Evolutionary conservation across 2,888 invertebrate species (phyloP), one percentile per base, ranked within the genome.

Genomic region (Osmoderma eremita): DNA sequence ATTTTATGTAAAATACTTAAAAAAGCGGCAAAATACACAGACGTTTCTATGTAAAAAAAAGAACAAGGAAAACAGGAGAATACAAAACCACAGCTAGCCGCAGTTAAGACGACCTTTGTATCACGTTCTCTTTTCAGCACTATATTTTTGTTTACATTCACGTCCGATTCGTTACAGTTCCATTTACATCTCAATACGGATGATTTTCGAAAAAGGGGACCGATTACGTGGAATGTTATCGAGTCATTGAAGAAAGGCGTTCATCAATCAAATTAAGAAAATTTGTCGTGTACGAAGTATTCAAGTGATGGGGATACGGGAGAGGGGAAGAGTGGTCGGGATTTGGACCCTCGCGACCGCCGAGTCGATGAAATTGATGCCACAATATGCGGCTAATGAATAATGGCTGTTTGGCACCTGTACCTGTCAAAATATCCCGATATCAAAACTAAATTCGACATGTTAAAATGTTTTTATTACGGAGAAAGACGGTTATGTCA

Each of bases 191-290:
- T 50, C 50, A 49, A 49, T 22, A 49, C 41, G 22, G 48, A 49
- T 50, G 65, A 45, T 61, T 61, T 61, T 61, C 48, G 50, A 58
- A 66, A 66, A 61, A 41, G 20, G 61, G 50, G 20, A n/a, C n/a
- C 65, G 58, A 66, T 66, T 66, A 66, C 58, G 58, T 61, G 58
- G 65, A 66, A 66, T 66, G 65, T 66, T 66, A 66, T 64, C 62
- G 38, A 66, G 65, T 66, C 65, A 66, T 61, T 61, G 17, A 58
- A 49, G 49, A 50, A 24, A 48, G 41, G 65, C 22, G 45, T 38
- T 53, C 63, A 63, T 67, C 67, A 67, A 67, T 67, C 67, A 67
- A 67, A 67, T 67, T 67, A 67, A 67, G 54, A 36, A 67, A 67
- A 67, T 67, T 67, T 67, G 67, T 63, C 62, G 51, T 63, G 39